Conservation (phyloP, 2,888 invertebrate species). For the Trachelus troglodyta region DNA sequence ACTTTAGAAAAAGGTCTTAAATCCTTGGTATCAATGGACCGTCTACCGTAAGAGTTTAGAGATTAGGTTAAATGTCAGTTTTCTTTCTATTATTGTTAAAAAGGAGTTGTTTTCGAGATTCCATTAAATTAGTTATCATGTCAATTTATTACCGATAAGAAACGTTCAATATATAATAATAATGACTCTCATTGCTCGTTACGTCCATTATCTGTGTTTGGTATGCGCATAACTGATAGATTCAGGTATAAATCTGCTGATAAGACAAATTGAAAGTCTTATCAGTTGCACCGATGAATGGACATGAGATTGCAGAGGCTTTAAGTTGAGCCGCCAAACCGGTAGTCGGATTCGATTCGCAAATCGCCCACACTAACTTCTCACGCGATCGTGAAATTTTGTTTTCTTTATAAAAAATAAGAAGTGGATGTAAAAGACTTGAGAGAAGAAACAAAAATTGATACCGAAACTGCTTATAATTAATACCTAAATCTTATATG, state of each 20-base stretch:
- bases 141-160: neutral
- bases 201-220: neutral
- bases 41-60: neutral
- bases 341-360: conserved; percentile 3
- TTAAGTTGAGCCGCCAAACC: neutral
- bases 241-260: neutral
- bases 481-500: neutral
- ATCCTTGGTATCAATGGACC: neutral
- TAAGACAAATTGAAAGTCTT: conserved; percentile 1
- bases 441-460: neutral
- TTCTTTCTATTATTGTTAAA: neutral
- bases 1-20: neutral
- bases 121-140: neutral
- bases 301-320: neutral
- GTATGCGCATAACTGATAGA: neutral
- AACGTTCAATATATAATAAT: neutral
- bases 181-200: neutral
- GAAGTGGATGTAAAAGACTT: neutral
- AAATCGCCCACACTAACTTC: neutral
- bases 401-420: neutral
- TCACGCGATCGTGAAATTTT: neutral
- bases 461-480: neutral
- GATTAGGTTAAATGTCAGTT: neutral
- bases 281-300: neutral
- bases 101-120: neutral